These are phyloP conservation scores for Drosophila algonquin DNA, from an alignment of 2,888 invertebrate genomes.

Conservation along the genomic window DNA sequence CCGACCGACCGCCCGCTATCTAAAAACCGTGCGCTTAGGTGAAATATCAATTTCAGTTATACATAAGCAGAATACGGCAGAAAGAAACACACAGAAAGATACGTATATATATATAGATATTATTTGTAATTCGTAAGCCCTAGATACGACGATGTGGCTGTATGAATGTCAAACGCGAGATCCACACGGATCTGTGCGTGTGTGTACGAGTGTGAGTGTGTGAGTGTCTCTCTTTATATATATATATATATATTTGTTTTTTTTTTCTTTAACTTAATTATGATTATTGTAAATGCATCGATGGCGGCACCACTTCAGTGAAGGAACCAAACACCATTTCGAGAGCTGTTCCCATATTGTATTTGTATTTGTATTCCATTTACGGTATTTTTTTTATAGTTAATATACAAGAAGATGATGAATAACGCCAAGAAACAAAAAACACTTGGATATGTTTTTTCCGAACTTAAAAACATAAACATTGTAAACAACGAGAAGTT, in stretches of 20 bases:
- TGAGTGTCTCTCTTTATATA: constrained; percentile 25
- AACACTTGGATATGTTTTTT: constrained; percentile 15
- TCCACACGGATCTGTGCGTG: constrained; percentile 13
- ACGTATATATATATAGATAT: constrained; percentile 57
- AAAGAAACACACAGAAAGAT: constrained; percentile 32
- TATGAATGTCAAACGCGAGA: constrained; percentile 16
- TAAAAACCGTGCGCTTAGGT: constrained; percentile 49
- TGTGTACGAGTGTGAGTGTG: constrained; percentile 44
- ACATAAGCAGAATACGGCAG: constrained; percentile 7
- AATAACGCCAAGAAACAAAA: constrained; percentile 7
- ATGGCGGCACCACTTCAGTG: constrained; percentile 52
- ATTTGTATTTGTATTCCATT: constrained; percentile 59
- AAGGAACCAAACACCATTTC: constrained; percentile 41
- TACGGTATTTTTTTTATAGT: constrained; percentile 51
- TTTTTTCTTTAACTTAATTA: constrained; percentile 48
- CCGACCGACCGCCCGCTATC: not conserved
- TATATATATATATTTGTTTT: constrained; percentile 33
- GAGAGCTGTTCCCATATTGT: constrained; percentile 42
- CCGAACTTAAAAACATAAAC: not conserved
- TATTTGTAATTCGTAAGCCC: constrained; percentile 56
- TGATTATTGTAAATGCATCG: constrained; percentile 42
- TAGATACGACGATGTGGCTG: constrained; percentile 40
- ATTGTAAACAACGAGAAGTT: constrained; percentile 64
- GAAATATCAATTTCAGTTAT: constrained; percentile 40
- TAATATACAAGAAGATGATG: constrained; percentile 34